Conservation (phyloP, 2,113 vertebrate genomes). For the Tursiops truncatus region DNA sequence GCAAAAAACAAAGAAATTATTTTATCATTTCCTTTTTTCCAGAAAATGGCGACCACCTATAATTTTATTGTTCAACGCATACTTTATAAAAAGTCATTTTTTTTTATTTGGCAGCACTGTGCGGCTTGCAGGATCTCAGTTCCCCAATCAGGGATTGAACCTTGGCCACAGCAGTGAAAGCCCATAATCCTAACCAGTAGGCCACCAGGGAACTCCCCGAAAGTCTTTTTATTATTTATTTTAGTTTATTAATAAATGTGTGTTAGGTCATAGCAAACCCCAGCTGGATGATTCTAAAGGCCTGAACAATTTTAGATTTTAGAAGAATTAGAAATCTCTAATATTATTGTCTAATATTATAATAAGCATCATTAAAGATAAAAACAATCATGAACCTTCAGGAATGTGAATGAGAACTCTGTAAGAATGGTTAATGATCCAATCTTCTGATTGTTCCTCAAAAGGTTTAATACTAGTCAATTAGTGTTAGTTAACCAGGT, state of each 20-base stretch:
- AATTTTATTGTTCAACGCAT: neutral
- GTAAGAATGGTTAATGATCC: neutral
- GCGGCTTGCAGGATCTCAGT: too few relatives aligned
- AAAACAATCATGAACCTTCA: neutral
- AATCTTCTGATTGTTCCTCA: neutral
- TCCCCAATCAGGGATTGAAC: too few relatives aligned
- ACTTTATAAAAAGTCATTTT: neutral
- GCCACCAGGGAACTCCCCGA: too few relatives aligned
- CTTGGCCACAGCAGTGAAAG: too few relatives aligned
- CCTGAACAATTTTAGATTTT: neutral
- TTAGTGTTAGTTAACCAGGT: neutral
- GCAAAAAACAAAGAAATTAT: neutral
- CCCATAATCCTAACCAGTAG: too few relatives aligned
- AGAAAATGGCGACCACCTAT: neutral
- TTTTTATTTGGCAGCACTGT: too few relatives aligned
- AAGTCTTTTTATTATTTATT: neutral
- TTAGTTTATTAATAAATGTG: neutral
- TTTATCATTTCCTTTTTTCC: neutral
- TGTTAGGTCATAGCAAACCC: neutral
- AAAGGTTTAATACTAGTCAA: neutral
- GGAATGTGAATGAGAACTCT: neutral
- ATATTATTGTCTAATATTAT: neutral
- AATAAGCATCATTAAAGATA: neutral
- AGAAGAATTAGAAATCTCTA: neutral
- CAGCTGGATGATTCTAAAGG: neutral